Conservation (phyloP, 1,140 invertebrate genomes). For the Brachionus calyciflorus region DNA sequence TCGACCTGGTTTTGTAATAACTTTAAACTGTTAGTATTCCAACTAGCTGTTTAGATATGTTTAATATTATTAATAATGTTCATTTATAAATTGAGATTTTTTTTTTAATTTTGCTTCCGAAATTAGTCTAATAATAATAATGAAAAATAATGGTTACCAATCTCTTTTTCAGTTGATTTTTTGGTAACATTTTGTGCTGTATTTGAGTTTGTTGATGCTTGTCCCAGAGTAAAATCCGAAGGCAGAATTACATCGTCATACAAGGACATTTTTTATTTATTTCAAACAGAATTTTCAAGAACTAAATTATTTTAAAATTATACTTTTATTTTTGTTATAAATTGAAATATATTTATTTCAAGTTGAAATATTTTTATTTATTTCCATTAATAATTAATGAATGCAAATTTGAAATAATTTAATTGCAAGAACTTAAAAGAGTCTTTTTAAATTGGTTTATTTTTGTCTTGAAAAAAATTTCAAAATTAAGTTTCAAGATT, state of each 20-base stretch:
- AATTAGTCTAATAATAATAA: no score
- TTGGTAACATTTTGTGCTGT: background rate
- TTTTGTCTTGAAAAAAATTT: no score
- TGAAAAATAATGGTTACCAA: constrained; percentile 40
- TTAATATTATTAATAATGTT: constrained; percentile 26
- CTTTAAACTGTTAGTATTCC: constrained; percentile 45
- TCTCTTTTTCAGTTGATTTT: background rate
- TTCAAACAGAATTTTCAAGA: no score
- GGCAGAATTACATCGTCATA: constrained; percentile 44
- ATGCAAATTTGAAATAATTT: no score
- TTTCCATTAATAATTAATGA: no score
- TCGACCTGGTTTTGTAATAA: constrained; percentile 41
- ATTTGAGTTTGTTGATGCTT: background rate
- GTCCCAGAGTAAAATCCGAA: background rate
- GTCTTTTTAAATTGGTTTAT: no score
- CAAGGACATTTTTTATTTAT: constrained; percentile 44
- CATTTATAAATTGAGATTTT: constrained; percentile 13
- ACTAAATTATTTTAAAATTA: no score
- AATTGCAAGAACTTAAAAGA: no score
- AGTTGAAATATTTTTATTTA: no score
- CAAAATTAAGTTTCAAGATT: no score
- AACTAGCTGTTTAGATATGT: constrained; percentile 39
- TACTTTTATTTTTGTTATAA: no score
- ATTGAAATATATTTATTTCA: no score
- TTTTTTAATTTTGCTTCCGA: constrained; percentile 14